These are phyloP conservation scores for Coilia nasus DNA, from an alignment of 2,797 vertebrate species.

Conservation along the genomic window DNA sequence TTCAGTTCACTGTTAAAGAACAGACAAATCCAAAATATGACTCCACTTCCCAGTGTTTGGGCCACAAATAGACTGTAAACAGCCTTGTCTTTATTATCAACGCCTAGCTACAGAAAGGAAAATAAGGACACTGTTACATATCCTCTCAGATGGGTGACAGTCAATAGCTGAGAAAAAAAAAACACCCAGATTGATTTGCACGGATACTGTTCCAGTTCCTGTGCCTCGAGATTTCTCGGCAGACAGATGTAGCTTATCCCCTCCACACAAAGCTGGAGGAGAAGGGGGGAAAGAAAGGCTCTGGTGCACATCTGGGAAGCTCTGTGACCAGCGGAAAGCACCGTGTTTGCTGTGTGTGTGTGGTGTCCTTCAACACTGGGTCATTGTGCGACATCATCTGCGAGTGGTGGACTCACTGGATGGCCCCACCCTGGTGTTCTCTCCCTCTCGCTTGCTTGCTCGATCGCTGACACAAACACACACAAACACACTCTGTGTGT, in stretches of 20 bases:
- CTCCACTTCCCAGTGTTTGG: not conserved
- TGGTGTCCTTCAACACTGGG: constrained; percentile 47
- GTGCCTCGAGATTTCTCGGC: not conserved
- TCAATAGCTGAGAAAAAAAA: not conserved
- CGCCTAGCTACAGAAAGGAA: not conserved
- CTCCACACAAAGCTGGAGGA: not conserved
- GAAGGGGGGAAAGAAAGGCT: not conserved
- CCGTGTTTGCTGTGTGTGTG: constrained; percentile 44
- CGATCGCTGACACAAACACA: not conserved
- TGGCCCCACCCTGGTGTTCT: constrained; percentile 49
- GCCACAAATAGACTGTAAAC: not conserved
- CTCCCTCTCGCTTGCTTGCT: not conserved
- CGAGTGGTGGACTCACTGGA: constrained; percentile 46
- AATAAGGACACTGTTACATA: not conserved
- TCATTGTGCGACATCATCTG: constrained; percentile 53
- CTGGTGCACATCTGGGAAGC: not conserved
- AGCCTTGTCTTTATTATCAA: not conserved
- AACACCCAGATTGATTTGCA: not conserved
- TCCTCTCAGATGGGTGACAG: not conserved
- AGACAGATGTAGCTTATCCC: not conserved
- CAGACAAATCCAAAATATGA: not conserved
- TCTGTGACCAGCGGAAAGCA: constrained; percentile 33
- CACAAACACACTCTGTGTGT: no score
- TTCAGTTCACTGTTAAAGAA: not conserved
- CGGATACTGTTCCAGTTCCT: not conserved